Percentiles rank a stretch among this genome's conserved stretches.
These are phyloP conservation scores for Chromobotia macracanthus DNA, from an alignment of 2,797 vertebrate genomes.

Conservation along the genomic window DNA sequence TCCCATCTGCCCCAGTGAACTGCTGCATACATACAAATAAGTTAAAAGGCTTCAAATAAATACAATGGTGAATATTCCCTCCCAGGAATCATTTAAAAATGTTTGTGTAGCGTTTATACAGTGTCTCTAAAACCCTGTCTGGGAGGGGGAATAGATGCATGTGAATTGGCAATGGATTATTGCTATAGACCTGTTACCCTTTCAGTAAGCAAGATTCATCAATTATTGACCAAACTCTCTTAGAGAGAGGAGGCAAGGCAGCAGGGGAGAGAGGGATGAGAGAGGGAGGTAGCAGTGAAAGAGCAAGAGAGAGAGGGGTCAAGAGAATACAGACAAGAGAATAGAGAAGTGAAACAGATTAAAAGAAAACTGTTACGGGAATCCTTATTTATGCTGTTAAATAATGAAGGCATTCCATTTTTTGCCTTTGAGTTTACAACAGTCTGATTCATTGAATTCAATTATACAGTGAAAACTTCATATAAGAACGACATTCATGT, in stretches of 20 bases:
- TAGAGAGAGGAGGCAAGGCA: conserved; percentile 69
- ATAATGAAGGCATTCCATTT: no score
- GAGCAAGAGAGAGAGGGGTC: neutral
- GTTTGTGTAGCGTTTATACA: conserved; percentile 23
- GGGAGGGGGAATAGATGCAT: conserved; percentile 62
- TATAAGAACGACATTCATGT: no score
- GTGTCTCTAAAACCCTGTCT: conserved; percentile 7
- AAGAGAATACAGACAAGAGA: conserved; percentile 17
- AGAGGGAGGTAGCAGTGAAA: conserved; percentile 40
- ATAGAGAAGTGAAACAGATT: conserved; percentile 42
- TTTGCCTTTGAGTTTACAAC: no score
- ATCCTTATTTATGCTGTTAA: neutral
- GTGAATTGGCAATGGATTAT: conserved; percentile 69
- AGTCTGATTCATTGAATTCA: no score
- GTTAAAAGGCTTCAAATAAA: neutral
- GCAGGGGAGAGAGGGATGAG: conserved; percentile 54
- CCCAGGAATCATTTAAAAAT: neutral
- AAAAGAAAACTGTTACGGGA: neutral
- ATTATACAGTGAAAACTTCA: no score
- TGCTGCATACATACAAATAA: no score
- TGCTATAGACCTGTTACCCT: conserved; percentile 78
- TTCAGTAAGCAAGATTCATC: conserved; percentile 79
- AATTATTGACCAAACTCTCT: conserved; percentile 82
- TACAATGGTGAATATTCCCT: conserved; percentile 29
- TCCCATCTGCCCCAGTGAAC: no score